phyloP scores from a whole-genome alignment of 2,888 invertebrate species.

The Agonopterix alstromeriana region DNA sequence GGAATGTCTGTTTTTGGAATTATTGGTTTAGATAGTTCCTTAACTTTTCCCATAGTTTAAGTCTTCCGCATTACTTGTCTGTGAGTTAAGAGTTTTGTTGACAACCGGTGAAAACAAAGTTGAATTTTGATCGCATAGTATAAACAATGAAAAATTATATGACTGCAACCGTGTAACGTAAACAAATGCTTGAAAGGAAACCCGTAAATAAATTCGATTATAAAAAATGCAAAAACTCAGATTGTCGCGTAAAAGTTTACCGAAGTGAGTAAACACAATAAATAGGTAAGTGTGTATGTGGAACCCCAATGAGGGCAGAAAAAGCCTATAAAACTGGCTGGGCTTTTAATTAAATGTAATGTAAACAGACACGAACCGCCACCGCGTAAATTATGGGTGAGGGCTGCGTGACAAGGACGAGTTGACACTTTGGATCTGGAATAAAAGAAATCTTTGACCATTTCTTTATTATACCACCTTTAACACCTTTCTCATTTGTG shows the following conservation, averaged over 20 bases:
- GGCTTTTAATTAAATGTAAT: conserved; percentile 58
- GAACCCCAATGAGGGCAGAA: conserved; percentile 20
- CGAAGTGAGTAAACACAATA: conserved; percentile 15
- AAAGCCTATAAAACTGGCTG: conserved; percentile 30
- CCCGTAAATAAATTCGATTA: not conserved
- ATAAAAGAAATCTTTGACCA: conserved; percentile 4
- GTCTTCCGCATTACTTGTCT: too few relatives aligned
- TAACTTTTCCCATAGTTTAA: too few relatives aligned
- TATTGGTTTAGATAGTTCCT: too few relatives aligned
- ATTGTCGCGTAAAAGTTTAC: conserved; percentile 17
- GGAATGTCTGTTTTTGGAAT: too few relatives aligned
- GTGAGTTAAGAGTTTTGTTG: too few relatives aligned
- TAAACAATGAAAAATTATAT: too few relatives aligned
- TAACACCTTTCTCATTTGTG: too few relatives aligned
- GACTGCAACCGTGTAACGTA: too few relatives aligned
- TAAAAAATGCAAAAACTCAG: conserved; percentile 1
- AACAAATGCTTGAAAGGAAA: too few relatives aligned
- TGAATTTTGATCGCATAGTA: too few relatives aligned
- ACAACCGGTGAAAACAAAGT: too few relatives aligned
- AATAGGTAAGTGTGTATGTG: conserved; percentile 21
- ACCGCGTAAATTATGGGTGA: conserved; percentile 35
- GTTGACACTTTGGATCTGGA: conserved; percentile 22
- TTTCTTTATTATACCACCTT: not conserved
- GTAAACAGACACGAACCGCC: conserved; percentile 42
- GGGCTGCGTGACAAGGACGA: conserved; percentile 22